These are phyloP conservation scores for Linnaemya vulpina DNA, from an alignment of 2,888 invertebrate species.

Conservation along the genomic window DNA sequence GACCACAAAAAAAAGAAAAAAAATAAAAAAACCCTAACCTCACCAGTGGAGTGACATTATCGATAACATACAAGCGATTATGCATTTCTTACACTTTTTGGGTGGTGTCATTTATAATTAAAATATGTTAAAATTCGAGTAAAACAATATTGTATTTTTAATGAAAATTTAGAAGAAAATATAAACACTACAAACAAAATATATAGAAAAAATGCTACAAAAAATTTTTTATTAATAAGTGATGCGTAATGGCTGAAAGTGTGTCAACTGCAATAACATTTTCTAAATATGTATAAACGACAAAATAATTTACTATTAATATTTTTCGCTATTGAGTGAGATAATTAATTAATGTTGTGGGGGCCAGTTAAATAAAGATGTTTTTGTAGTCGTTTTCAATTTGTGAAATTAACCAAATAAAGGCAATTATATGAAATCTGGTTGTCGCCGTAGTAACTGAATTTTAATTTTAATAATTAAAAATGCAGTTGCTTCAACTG, in stretches of 20 bases:
- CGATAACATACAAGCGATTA: no score
- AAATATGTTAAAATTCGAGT: no score
- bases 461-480: constrained; percentile 2
- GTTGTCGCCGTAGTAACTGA: neutral
- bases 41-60: no score
- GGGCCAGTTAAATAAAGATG: neutral
- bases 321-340: neutral
- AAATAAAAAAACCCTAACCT: no score
- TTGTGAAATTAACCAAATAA: constrained; percentile 5
- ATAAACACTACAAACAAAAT: no score
- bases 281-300: neutral
- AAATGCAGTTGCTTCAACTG: neutral
- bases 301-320: neutral
- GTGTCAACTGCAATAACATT: neutral
- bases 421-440: neutral
- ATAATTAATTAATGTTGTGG: neutral
- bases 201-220: neutral
- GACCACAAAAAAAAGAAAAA: no score
- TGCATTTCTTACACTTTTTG: no score
- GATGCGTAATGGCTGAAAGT: neutral
- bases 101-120: no score
- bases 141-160: no score
- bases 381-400: neutral
- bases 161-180: constrained; percentile 5
- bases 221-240: neutral